Conservation (phyloP, 2,888 invertebrate species). For the Oligia latruncula region DNA sequence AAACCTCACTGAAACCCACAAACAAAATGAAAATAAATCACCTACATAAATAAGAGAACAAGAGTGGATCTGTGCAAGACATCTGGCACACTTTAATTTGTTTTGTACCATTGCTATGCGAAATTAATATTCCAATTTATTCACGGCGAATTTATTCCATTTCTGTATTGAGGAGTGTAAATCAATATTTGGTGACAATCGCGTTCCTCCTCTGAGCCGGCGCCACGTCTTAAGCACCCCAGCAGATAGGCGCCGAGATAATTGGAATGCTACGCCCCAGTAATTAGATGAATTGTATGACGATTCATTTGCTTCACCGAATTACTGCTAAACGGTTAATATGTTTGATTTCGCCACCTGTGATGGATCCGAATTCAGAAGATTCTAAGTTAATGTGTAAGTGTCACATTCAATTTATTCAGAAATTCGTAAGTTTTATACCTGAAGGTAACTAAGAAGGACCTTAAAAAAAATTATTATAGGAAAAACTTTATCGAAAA, state of each 20-base stretch:
- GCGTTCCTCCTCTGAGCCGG: constrained; percentile 71
- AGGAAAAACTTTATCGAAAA: too few species aligned
- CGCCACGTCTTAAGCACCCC: constrained; percentile 61
- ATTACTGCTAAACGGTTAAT: constrained; percentile 46
- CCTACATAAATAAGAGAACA: constrained; percentile 82
- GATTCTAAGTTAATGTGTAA: neutral
- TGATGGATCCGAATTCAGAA: neutral
- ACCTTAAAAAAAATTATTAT: too few species aligned
- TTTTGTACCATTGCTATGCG: constrained; percentile 88
- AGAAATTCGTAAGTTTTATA: neutral
- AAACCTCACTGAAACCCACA: constrained; percentile 59
- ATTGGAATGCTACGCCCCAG: constrained; percentile 77
- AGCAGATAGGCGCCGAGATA: constrained; percentile 69
- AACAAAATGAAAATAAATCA: constrained; percentile 77
- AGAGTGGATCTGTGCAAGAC: constrained; percentile 83
- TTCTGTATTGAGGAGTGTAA: constrained; percentile 86
- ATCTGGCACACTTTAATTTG: constrained; percentile 89
- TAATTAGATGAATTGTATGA: constrained; percentile 74
- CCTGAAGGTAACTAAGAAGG: too few species aligned
- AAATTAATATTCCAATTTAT: constrained; percentile 90
- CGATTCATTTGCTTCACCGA: constrained; percentile 66
- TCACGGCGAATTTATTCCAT: constrained; percentile 90
- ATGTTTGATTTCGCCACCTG: constrained; percentile 30
- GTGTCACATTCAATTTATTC: neutral
- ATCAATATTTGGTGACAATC: constrained; percentile 87